Evolutionary conservation across 2,888 invertebrate genomes (phyloP).

Genomic region (Drosophila tripunctata): DNA sequence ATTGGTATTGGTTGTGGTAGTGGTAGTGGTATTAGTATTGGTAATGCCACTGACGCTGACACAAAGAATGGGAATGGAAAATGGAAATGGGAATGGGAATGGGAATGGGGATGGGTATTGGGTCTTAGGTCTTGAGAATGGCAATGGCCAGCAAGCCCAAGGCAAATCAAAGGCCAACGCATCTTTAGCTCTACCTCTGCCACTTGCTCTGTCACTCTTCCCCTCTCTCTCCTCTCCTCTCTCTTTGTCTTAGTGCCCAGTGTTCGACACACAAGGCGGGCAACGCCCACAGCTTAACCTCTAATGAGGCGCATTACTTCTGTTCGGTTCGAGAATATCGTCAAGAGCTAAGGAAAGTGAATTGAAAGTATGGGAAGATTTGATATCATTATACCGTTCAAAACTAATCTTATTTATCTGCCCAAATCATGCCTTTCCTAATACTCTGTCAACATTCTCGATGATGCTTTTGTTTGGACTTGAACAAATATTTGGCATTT

Average conservation of each 20-base stretch:
- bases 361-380: conserved; percentile 39
- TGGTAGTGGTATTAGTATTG: neutral
- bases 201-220: neutral
- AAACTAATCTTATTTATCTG: conserved; percentile 63
- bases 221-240: neutral
- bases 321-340: conserved; percentile 28
- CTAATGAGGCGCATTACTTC: conserved; percentile 76
- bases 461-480: conserved; percentile 37
- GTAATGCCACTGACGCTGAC: neutral
- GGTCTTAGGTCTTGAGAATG: neutral
- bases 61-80: conserved; percentile 1
- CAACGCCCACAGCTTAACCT: conserved; percentile 63
- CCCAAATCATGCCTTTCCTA: conserved; percentile 42
- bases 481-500: conserved; percentile 36
- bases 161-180: conserved; percentile 37
- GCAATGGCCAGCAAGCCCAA: conserved; percentile 24
- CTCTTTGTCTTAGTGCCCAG: neutral
- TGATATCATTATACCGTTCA: conserved; percentile 75
- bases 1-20: conserved; percentile 23
- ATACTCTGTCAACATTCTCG: conserved; percentile 71
- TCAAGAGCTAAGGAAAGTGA: neutral
- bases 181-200: neutral
- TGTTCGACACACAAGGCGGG: conserved; percentile 27
- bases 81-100: conserved; percentile 12
- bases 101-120: neutral